phyloP scores from a whole-genome alignment of 53 echinoderm and acorn worm species.

The Apostichopus leukothele region DNA sequence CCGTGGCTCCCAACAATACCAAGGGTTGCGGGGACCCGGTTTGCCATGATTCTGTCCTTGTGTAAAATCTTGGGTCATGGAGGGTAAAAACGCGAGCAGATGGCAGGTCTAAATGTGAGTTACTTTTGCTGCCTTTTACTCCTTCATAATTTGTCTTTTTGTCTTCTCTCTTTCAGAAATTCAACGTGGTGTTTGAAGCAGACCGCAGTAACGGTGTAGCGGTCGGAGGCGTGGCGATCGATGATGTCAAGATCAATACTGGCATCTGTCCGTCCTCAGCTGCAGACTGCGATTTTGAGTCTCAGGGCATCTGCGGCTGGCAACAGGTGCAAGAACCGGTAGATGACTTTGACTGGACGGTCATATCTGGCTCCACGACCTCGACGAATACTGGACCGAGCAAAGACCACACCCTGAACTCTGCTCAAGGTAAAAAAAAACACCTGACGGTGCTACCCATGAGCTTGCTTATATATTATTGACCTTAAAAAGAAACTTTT shows the following conservation, averaged over 20 bases:
- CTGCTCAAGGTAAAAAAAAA: not conserved
- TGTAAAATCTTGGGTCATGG: too few relatives aligned
- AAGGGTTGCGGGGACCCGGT: too few relatives aligned
- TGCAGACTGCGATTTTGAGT: slow-evolving; percentile 86
- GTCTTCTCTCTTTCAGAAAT: slow-evolving; percentile 8
- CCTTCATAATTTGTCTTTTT: too few relatives aligned
- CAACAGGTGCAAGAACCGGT: slow-evolving; percentile 30
- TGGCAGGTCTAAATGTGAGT: too few relatives aligned
- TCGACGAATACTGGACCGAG: slow-evolving; percentile 55
- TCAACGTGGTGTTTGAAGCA: slow-evolving; percentile 20
- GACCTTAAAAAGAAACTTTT: too few relatives aligned
- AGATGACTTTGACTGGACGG: slow-evolving; percentile 59
- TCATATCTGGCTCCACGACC: slow-evolving; percentile 47
- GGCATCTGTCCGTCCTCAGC: slow-evolving; percentile 51
- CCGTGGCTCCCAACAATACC: too few relatives aligned
- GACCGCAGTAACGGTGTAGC: not conserved
- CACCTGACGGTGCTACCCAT: too few relatives aligned
- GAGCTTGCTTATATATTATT: too few relatives aligned
- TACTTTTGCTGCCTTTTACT: too few relatives aligned
- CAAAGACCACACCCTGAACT: slow-evolving; percentile 57
- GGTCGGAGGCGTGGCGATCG: slow-evolving; percentile 20
- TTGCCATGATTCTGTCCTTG: too few relatives aligned
- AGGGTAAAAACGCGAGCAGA: too few relatives aligned
- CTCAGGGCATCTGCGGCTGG: slow-evolving; percentile 50
- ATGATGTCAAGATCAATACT: slow-evolving; percentile 20